Evolutionary conservation across 2,888 invertebrate genomes (phyloP), one percentile per base, ranked within the genome.

Genomic region (Norana najaformis): DNA sequence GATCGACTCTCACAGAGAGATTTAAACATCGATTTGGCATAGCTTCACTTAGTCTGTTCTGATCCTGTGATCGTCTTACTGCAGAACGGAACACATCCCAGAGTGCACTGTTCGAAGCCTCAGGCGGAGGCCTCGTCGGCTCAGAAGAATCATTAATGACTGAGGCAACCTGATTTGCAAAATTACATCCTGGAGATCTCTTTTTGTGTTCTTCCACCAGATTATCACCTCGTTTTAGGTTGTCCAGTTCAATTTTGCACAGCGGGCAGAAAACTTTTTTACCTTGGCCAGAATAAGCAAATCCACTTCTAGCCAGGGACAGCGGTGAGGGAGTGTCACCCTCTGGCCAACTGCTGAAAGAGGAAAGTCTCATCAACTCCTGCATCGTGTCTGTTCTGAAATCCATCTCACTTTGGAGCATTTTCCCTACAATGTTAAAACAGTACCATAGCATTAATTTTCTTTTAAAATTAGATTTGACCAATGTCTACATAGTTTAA

Each of bases 271-370:
- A 18, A 8, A 85, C 90, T 36, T 23, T 83, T 6, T 13, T 36
- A 11, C 30, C 16, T n/a, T 85, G 34, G 30, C 88, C 88, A 34
- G 39, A 41, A 41, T 41, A 39, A 38, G 41, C 83, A 53, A 90
- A 90, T n/a, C 90, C 90, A 38, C 23, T 35, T 35, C 88, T 82
- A 34, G 90, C 90, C 38, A 90, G 88, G 39, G 90, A 35, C 20
- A 90, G 41, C 6, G 90, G 85, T 2, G 88, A 34, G 20, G 85
- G 85, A 18, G 53, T n/a, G 35, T 90, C 18, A 6, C 38, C n/a
- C 41, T 41, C 83, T 38, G n/a, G n/a, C 83, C 88, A 90, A 39
- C n/a, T 4, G 18, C 16, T 20, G 38, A 85, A 90, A 85, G 90
- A 83, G 41, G 41, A 35, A n/a, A 90, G 90, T 39, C 90, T 90